Percentiles rank a stretch among this genome's conserved stretches.
Conservation (phyloP, 2,797 vertebrate genomes). For the Propithecus deckenii region DNA sequence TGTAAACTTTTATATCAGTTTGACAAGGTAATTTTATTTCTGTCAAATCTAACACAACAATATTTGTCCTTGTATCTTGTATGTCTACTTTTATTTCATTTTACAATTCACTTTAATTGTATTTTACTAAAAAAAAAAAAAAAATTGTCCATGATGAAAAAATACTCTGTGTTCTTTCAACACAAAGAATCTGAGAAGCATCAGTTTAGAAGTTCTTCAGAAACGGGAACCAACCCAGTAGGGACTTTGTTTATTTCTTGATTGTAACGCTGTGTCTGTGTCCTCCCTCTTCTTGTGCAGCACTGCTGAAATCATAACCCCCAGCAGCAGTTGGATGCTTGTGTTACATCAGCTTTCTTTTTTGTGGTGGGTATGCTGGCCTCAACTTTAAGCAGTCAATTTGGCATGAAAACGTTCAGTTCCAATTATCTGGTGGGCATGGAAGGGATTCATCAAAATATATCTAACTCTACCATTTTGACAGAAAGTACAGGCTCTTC, state of each 20-base stretch:
- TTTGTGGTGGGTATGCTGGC: not conserved
- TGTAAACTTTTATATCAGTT: not conserved
- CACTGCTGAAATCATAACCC: not conserved
- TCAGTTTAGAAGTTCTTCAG: not conserved
- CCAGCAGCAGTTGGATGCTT: not conserved
- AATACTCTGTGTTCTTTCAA: not conserved
- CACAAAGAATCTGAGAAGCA: not conserved
- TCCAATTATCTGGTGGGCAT: not conserved
- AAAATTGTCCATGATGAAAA: not conserved
- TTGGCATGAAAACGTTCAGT: not conserved
- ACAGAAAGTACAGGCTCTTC: not conserved
- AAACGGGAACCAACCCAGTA: not conserved
- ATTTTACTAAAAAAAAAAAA: not conserved
- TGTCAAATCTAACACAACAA: not conserved
- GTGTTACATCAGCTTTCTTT: not conserved
- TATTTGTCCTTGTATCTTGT: constrained; percentile 11
- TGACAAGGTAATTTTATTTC: constrained; percentile 50
- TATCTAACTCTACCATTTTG: not conserved
- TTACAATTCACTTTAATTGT: constrained; percentile 27
- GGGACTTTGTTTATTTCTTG: not conserved
- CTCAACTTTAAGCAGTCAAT: not conserved
- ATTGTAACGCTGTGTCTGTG: not conserved
- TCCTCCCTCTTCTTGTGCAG: not conserved
- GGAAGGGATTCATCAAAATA: not conserved
- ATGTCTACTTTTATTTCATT: constrained; percentile 46